Conservation (phyloP, 2,113 vertebrate genomes). For the Nasalis larvatus region DNA sequence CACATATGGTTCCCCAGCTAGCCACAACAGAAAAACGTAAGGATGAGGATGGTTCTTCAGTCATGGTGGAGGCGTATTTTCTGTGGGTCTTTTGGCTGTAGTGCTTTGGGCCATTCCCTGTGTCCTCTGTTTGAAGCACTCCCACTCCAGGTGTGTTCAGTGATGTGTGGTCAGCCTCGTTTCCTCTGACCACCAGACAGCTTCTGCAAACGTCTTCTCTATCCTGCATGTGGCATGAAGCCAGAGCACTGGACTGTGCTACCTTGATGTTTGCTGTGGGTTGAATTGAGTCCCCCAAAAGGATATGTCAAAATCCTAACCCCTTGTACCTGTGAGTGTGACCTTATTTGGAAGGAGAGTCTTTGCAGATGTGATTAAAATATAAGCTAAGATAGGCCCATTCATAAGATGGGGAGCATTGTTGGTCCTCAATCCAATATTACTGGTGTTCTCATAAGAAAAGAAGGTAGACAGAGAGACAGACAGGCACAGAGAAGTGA, state of each 20-base stretch:
- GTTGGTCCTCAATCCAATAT: not conserved
- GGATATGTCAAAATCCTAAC: not conserved
- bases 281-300: not conserved
- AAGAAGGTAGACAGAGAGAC: not conserved
- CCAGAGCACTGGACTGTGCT: not conserved
- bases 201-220: not conserved
- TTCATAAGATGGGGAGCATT: not conserved
- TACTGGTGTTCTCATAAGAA: not conserved
- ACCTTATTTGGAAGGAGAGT: not conserved
- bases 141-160: not conserved
- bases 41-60: not conserved
- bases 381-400: not conserved
- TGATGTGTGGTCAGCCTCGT: accelerated
- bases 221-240: not conserved
- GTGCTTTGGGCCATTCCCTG: not conserved
- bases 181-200: not conserved
- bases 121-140: not conserved
- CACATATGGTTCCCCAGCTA: not conserved
- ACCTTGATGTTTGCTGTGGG: not conserved
- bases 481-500: not conserved
- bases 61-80: not conserved
- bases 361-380: not conserved
- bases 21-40: not conserved
- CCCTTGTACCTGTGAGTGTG: not conserved
- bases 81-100: not conserved